Evolutionary conservation across 2,888 invertebrate species (phyloP), one percentile per base, ranked within the genome.

Genomic region (Atrina japonica): DNA sequence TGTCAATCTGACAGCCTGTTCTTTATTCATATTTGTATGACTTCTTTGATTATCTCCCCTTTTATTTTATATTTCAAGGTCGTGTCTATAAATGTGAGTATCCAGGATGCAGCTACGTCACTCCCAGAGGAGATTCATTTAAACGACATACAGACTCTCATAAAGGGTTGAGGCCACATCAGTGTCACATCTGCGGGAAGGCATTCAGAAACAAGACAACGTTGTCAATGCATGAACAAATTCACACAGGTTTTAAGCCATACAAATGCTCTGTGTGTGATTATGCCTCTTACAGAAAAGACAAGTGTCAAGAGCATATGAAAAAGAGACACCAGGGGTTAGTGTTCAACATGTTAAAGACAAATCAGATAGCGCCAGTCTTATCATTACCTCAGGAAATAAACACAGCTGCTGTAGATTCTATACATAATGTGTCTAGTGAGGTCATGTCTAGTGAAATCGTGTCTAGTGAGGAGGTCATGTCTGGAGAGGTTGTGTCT

Each of bases 151-250:
- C 6, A 16, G 23, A 52, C 7, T 21, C 23, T 23, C 52, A 52
- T 16, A 6, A 21, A 25, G 16, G 23, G 16, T 11, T 21, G 23
- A 18, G 25, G 23, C 21, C n/a, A 14, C 16, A 23, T 25, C 52
- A 52, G 52, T 52, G 52, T 52, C 52, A 18, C 23, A 52, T 25
- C 0, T 52, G 52, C 23, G 52, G 52, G 16, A 52, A 52, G 23
- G 25, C 23, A 6, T 52, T 52, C 27, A 18, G 18, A 14, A 5
- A 52, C 23, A 6, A 52, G 21, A 18, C n/a, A 6, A 52, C 52
- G 9, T 25, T 52, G 23, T 9, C 52, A 5, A 52, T 5, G 6
- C 52, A 52, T 52, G 52, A 52, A 25, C n/a, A 16, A 5, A 52
- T 52, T 9, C 52, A 52, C 27, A 23, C 52, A 23, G 52, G 52